Evolutionary conservation across 2,888 invertebrate genomes (phyloP), one percentile per base, ranked within the genome.

Genomic region (Euspilapteryx auroguttella): DNA sequence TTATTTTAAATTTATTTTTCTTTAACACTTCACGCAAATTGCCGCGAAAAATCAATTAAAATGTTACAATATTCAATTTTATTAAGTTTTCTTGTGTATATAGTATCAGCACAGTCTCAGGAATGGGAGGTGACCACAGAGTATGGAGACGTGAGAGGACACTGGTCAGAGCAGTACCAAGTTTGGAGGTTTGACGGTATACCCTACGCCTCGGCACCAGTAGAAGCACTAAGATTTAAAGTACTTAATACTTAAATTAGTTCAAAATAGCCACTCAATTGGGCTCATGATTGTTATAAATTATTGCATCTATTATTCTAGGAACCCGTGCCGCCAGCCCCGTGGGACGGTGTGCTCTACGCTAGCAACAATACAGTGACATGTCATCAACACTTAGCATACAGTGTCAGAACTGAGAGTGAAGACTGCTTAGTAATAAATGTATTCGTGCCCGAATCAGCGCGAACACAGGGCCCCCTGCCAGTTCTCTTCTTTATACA

Each of bases 341-440:
- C 25, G n/a, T 29, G 25, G 25, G 8, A 6, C 13, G 21, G 14
- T n/a, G 21, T 25, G 10, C 12, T 29, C 2, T 14, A 25, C 7
- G 29, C 29, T 2, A 29, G 20, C 10, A 14, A 25, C 10, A 9
- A 14, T 7, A n/a, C 13, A 2, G 14, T 29, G 3, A 25, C 13
- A 11, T 29, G 29, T 12, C 5, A 12, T 3, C 27, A 27, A 12
- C 14, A 21, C 3, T 10, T 11, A 20, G 10, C 15, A 20, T 20
- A 4, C 3, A 14, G 7, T 2, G 6, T 3, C 12, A 11, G 9
- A 12, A 21, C 3, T 12, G 17, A 11, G 8, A 29, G 21, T 2
- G 29, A 29, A 8, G 29, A 29, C 21, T 29, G 29, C 12, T 21
- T 29, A 11, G 12, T 29, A 4, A 13, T 29, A 5, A 24, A 29